These are phyloP conservation scores for Oxygymnocypris stewartii DNA, from an alignment of 2,113 vertebrate genomes.

Conservation along the genomic window DNA sequence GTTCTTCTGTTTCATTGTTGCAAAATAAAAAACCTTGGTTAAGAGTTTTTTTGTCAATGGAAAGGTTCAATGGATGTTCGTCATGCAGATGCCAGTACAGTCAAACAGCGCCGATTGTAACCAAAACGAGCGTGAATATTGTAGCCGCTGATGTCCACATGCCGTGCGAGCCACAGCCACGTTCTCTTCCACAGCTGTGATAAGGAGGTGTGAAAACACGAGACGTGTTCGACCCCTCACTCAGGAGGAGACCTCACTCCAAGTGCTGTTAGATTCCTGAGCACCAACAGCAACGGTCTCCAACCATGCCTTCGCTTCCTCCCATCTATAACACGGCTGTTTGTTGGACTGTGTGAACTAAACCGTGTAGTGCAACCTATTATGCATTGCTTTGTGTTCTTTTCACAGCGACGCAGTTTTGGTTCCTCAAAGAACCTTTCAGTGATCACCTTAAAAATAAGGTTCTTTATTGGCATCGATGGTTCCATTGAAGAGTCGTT, in stretches of 20 bases:
- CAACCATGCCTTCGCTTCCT: constrained; percentile 56
- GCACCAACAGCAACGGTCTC: constrained; percentile 62
- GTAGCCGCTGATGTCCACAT: constrained; percentile 68
- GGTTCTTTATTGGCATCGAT: no score
- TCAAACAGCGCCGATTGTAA: not conserved
- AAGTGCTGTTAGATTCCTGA: constrained; percentile 77
- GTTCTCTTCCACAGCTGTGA: constrained; percentile 71
- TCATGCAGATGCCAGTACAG: not conserved
- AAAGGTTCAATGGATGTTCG: not conserved
- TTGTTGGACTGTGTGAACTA: not conserved
- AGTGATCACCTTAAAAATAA: no score
- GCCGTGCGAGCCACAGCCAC: constrained; percentile 72
- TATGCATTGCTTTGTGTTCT: not conserved
- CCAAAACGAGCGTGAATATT: constrained; percentile 53
- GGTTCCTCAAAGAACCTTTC: not conserved
- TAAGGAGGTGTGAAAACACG: constrained; percentile 88
- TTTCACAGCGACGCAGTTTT: not conserved
- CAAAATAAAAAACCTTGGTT: no score
- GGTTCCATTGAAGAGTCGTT: no score
- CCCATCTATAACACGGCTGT: not conserved
- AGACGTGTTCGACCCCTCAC: constrained; percentile 81
- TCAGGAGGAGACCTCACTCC: constrained; percentile 74
- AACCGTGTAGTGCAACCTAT: no score
- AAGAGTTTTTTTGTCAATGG: no score
- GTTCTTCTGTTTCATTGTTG: no score